Evolutionary conservation across 2,888 invertebrate species (phyloP).

Genomic region (Podotricha telesiphe): DNA sequence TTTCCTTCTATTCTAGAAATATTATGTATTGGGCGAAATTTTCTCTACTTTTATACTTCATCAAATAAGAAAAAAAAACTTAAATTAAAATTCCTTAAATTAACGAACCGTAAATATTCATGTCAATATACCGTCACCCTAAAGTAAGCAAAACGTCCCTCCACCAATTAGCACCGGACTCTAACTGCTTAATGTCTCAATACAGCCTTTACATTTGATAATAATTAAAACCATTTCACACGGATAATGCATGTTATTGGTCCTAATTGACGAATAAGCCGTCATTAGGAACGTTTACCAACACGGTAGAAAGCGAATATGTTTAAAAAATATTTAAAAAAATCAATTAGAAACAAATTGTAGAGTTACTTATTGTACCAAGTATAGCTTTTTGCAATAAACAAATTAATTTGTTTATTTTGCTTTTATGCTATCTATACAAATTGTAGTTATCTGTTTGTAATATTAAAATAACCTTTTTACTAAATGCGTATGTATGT

Average conservation of each 20-base stretch:
- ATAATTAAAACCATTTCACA: constrained; percentile 53
- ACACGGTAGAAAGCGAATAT: not conserved
- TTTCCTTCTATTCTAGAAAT: no score
- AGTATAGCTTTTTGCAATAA: not conserved
- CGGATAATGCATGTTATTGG: constrained; percentile 50
- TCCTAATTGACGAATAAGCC: constrained; percentile 41
- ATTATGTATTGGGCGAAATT: no score
- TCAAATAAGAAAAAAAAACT: no score
- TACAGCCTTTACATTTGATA: constrained; percentile 54
- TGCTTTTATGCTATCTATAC: not conserved
- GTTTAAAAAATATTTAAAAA: no score
- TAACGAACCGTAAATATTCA: constrained; percentile 75
- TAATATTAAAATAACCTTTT: no score
- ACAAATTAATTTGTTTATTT: not conserved
- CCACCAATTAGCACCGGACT: constrained; percentile 73
- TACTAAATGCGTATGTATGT: no score
- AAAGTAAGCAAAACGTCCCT: constrained; percentile 77
- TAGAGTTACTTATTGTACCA: not conserved
- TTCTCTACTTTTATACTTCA: no score
- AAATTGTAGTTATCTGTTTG: no score
- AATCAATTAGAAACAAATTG: no score
- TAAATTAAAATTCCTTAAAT: constrained; percentile 44
- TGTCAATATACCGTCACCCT: constrained; percentile 81
- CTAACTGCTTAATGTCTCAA: constrained; percentile 69
- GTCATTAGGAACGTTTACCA: constrained; percentile 22